phyloP scores from a whole-genome alignment of 2,888 invertebrate species.

The Eupithecia subumbrata region DNA sequence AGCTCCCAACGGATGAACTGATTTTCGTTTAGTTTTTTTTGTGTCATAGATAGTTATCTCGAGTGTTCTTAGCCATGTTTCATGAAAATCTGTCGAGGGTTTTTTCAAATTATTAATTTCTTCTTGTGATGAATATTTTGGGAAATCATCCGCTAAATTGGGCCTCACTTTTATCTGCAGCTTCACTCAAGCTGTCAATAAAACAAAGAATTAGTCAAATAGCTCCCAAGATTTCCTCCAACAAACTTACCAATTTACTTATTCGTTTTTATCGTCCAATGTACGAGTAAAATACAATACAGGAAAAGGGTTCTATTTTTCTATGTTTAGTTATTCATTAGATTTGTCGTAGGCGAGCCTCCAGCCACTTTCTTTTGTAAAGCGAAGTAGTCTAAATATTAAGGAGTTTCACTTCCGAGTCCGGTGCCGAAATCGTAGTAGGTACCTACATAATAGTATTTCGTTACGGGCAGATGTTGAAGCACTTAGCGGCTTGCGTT shows the following conservation, averaged over 20 bases:
- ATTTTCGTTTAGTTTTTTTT: no score
- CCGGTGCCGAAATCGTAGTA: constrained; percentile 27
- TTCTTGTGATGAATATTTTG: no score
- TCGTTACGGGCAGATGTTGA: constrained; percentile 77
- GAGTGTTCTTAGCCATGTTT: no score
- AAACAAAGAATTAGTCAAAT: neutral
- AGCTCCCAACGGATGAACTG: no score
- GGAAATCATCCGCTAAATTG: neutral
- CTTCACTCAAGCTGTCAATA: neutral
- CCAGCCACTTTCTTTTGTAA: constrained; percentile 13
- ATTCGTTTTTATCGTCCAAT: neutral
- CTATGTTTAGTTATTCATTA: constrained; percentile 10
- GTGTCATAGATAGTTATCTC: no score
- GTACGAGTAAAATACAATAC: constrained; percentile 5
- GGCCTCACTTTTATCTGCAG: neutral
- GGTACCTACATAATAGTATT: constrained; percentile 67
- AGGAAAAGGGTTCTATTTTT: constrained; percentile 12
- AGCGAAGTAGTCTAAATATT: constrained; percentile 15
- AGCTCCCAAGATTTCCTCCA: neutral
- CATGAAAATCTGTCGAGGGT: no score
- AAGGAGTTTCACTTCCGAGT: constrained; percentile 8
- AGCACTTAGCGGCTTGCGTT: constrained; percentile 81
- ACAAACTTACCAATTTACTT: neutral
- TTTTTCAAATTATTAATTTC: no score
- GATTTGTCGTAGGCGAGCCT: constrained; percentile 12